phyloP scores from a whole-genome alignment of 37 sponge, comb jelly and placozoan species.

The Axinella damicornis region DNA sequence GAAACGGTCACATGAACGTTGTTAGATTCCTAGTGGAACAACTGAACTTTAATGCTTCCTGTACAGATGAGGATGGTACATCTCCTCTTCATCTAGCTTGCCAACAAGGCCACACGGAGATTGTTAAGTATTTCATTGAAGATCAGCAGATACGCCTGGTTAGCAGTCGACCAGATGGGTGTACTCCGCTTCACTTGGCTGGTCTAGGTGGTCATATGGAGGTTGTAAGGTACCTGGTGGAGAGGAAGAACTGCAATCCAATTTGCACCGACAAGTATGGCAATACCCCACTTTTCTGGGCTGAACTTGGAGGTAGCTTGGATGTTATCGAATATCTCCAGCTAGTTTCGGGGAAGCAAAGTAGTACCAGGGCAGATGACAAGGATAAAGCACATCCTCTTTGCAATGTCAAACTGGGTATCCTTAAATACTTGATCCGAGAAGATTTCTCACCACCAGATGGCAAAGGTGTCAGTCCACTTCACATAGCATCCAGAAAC shows the following conservation, averaged over 20 bases:
- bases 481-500: neutral
- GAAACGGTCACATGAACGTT: slow-evolving; percentile 26
- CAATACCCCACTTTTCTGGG: neutral
- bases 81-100: slow-evolving; percentile 19
- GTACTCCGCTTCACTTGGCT: slow-evolving; percentile 36
- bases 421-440: no score
- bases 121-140: neutral
- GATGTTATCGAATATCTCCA: neutral
- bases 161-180: neutral
- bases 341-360: neutral
- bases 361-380: no score
- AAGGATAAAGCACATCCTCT: no score
- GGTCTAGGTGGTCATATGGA: slow-evolving; percentile 20
- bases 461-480: neutral
- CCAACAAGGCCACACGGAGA: slow-evolving; percentile 16
- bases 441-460: no score
- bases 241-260: neutral
- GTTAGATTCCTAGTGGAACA: slow-evolving; percentile 28
- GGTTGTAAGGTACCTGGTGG: slow-evolving; percentile 12
- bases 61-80: neutral
- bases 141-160: neutral
- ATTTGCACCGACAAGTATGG: neutral
- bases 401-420: no score
- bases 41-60: neutral
- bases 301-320: neutral